These are phyloP conservation scores for Aspidapion aeneum DNA, from an alignment of 2,888 invertebrate genomes.

Conservation along the genomic window DNA sequence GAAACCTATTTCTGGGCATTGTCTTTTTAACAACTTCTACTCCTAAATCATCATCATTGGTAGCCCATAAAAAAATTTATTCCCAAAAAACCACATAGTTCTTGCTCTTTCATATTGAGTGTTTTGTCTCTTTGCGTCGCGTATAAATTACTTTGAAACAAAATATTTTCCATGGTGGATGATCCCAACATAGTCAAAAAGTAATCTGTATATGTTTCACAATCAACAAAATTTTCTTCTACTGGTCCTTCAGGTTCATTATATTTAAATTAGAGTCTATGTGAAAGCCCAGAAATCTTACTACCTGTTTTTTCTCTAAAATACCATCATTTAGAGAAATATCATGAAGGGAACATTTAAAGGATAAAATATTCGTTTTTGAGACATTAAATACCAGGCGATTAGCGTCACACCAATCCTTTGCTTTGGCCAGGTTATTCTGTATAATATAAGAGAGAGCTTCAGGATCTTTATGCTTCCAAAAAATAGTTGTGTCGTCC, in stretches of 20 bases:
- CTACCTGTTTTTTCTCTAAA: too few relatives aligned
- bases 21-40: neutral
- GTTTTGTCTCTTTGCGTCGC: conserved; percentile 13
- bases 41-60: neutral
- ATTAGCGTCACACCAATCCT: too few relatives aligned
- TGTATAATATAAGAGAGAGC: too few relatives aligned
- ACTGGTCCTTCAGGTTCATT: neutral
- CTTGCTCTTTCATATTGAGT: conserved; percentile 2
- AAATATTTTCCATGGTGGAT: neutral
- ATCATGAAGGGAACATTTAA: too few relatives aligned
- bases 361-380: too few relatives aligned
- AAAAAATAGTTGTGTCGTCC: too few relatives aligned
- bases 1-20: neutral
- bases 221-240: neutral
- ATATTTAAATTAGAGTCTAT: too few relatives aligned
- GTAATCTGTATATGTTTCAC: neutral
- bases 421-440: too few relatives aligned
- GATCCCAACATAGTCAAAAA: conserved; percentile 4
- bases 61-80: conserved; percentile 10
- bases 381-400: too few relatives aligned
- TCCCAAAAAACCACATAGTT: conserved; percentile 8
- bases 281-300: too few relatives aligned
- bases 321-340: too few relatives aligned
- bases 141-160: conserved; percentile 9
- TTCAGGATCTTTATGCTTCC: too few relatives aligned